These are phyloP conservation scores for Radopholus similis DNA, from an alignment of 1,140 invertebrate genomes.

Conservation along the genomic window DNA sequence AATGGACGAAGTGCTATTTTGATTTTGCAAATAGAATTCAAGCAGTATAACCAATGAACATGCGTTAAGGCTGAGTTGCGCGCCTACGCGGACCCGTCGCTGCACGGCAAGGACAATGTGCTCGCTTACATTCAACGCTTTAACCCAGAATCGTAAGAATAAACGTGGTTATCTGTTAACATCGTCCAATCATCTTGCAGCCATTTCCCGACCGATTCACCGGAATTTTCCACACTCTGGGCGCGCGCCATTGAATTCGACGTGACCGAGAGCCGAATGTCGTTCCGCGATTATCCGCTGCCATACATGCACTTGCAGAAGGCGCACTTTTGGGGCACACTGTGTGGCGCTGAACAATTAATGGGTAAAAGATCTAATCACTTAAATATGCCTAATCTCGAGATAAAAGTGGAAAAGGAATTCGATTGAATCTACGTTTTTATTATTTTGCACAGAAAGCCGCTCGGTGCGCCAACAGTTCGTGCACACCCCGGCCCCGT, in stretches of 20 bases:
- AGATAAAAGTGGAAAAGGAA: neutral
- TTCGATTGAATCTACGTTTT: no score
- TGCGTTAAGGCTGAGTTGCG: conserved; percentile 72
- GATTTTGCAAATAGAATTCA: no score
- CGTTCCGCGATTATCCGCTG: conserved; percentile 90
- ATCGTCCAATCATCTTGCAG: conserved; percentile 61
- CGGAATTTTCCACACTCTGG: conserved; percentile 88
- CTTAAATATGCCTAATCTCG: conserved; percentile 7
- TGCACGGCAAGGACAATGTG: conserved; percentile 77
- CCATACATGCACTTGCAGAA: conserved; percentile 64
- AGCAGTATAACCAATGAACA: no score
- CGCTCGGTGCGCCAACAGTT: conserved; percentile 41
- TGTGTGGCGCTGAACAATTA: conserved; percentile 82
- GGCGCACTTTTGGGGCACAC: conserved; percentile 79
- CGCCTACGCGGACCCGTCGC: conserved; percentile 78
- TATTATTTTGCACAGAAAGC: conserved; percentile 26
- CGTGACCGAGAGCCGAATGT: conserved; percentile 78
- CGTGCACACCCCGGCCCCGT: conserved; percentile 65
- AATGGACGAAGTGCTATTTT: conserved; percentile 70
- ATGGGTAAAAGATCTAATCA: conserved; percentile 61
- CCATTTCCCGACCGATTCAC: conserved; percentile 81
- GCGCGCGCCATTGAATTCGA: conserved; percentile 77
- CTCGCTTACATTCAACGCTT: conserved; percentile 73
- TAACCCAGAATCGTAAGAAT: conserved; percentile 70
- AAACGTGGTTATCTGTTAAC: conserved; percentile 2